A percentile compares a stretch with the other conserved stretches of the same genome.
Conservation (phyloP, 2,797 vertebrate genomes). For the Limnodromus scolopaceus region DNA sequence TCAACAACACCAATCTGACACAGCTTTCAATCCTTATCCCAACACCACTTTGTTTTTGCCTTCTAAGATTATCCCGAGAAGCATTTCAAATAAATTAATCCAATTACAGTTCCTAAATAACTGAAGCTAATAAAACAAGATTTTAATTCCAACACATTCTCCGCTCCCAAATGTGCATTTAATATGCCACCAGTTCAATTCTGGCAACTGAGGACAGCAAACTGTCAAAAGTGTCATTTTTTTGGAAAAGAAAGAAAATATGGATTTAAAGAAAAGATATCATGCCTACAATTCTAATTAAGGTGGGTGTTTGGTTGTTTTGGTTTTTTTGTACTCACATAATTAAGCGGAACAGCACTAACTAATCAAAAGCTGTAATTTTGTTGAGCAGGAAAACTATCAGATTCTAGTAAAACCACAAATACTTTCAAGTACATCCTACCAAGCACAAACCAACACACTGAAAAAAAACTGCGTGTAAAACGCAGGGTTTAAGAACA, state of each 20-base stretch:
- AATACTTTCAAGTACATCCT: not conserved
- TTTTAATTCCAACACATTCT: not conserved
- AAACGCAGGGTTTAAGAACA: not conserved
- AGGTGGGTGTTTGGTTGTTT: accelerated
- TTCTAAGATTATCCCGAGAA: not conserved
- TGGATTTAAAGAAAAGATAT: not conserved
- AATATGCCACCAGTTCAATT: not conserved
- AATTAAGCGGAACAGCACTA: not conserved
- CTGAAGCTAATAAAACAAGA: not conserved
- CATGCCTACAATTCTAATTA: not conserved
- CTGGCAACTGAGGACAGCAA: not conserved
- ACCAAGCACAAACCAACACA: not conserved
- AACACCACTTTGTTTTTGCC: not conserved
- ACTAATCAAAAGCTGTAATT: not conserved
- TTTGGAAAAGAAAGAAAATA: not conserved
- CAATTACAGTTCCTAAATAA: conserved; percentile 20
- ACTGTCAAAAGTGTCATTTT: not conserved
- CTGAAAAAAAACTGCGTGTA: not conserved
- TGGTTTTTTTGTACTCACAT: not conserved
- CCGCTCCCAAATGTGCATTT: not conserved
- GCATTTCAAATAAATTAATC: conserved; percentile 5
- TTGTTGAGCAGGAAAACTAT: not conserved
- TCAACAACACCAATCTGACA: not conserved
- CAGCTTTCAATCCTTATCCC: not conserved
- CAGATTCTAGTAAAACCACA: not conserved